Evolutionary conservation across 2,888 invertebrate species (phyloP), one percentile per base, ranked within the genome.

Genomic region (Dexiosoma caninum): DNA sequence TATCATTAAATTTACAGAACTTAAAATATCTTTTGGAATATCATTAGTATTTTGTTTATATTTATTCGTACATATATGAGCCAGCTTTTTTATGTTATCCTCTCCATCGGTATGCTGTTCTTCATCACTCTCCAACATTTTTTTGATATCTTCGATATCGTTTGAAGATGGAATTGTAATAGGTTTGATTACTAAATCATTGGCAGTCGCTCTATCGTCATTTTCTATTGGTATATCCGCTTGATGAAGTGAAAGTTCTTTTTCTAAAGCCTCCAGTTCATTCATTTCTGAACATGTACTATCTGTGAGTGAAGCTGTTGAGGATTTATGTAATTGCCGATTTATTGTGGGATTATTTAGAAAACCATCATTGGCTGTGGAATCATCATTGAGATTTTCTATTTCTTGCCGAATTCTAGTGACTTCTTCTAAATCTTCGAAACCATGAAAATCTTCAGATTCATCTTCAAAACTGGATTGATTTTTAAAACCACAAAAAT

Each of bases 91-190:
- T 12, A 49, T 59, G 27, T 42, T 49, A 3, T 35, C 35, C 9
- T 62, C 70, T 0, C 23, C 70, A 30, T 77, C 79, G 30, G 83
- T 85, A 9, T 72, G 83, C 12, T 62, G 83, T n/a, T 87, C 86
- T 23, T 83, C 84, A 14, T 86, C 87, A 74, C 88, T 86, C 78
- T 87, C 87, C 46, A 88, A 82, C 49, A 88, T 87, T 83, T 87
- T 84, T 82, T 88, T 88, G 42, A 88, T 84, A 81, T 87, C 86
- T 66, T 86, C 88, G 23, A 88, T 87, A 71, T 88, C 88, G 44
- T 82, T 83, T 23, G 72, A 66, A 44, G 78, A 82, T 51, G 76
- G 49, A 23, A 21, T 49, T 49, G 62, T 57, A 69, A 35, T 35
- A 7, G 40, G 42, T 72, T 30, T 19, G 10, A 12, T 69, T 69